Conservation (phyloP, 92 coral and sea anemone species). For the Actinostola sp. region DNA sequence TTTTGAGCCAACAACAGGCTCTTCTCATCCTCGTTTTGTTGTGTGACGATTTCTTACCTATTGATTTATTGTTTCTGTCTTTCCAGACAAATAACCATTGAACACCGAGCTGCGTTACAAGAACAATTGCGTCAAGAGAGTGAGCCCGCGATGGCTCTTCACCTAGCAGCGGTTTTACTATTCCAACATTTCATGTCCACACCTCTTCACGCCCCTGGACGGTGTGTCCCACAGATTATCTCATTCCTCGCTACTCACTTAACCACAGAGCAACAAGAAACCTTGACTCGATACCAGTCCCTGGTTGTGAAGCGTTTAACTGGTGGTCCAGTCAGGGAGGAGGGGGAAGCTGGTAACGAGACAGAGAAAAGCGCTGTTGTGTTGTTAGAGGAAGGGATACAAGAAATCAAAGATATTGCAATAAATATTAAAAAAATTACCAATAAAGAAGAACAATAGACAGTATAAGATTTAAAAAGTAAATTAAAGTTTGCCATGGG, state of each 20-base stretch:
- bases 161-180: constrained; percentile 81
- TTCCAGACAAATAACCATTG: constrained; percentile 71
- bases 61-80: background rate
- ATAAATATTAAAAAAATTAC: constrained; percentile 62
- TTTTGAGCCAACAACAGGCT: no score
- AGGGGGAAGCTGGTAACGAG: constrained; percentile 45
- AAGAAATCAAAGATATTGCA: constrained; percentile 80
- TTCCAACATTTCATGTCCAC: constrained; percentile 90
- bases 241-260: constrained; percentile 64
- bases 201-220: constrained; percentile 96
- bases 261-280: constrained; percentile 76
- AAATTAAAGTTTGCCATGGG: background rate
- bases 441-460: constrained; percentile 50
- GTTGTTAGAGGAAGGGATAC: constrained; percentile 84
- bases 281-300: constrained; percentile 75
- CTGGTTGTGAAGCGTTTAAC: constrained; percentile 89
- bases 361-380: constrained; percentile 65
- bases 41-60: no score
- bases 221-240: constrained; percentile 95
- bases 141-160: constrained; percentile 97
- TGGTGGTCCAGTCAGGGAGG: constrained; percentile 59
- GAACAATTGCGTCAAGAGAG: constrained; percentile 94
- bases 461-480: constrained; percentile 9
- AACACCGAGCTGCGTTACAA: constrained; percentile 84
- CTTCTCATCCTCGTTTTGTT: no score